Evolutionary conservation across 1,140 invertebrate species (phyloP).

Genomic region (Drosophila ohnishii): DNA sequence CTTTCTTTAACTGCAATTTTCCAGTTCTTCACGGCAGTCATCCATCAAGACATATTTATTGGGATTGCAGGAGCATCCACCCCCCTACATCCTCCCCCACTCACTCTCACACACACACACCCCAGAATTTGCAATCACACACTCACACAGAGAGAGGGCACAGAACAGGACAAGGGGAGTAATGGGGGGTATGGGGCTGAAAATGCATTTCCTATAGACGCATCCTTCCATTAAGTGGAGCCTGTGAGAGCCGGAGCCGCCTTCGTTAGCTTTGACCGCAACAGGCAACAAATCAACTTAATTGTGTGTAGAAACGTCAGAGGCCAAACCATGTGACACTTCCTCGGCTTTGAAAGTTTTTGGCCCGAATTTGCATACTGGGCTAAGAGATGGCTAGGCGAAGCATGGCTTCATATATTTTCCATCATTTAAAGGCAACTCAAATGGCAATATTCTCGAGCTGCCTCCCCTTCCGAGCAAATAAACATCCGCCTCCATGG

Average conservation of each 20-base stretch:
- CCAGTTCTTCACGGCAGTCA: conserved; percentile 1
- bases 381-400: conserved; percentile 5
- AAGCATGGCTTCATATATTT: conserved; percentile 25
- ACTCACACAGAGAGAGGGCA: neutral
- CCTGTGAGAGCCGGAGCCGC: conserved; percentile 34
- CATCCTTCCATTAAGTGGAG: conserved; percentile 48
- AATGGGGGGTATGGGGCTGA: neutral
- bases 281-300: conserved; percentile 73
- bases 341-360: conserved; percentile 53
- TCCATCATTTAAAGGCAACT: conserved; percentile 52
- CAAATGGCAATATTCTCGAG: conserved; percentile 50
- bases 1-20: neutral
- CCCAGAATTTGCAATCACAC: conserved; percentile 9
- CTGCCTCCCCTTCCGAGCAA: conserved; percentile 16
- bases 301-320: conserved; percentile 64
- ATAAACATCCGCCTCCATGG: conserved; percentile 64
- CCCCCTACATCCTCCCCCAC: neutral
- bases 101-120: neutral
- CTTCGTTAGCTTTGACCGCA: conserved; percentile 73
- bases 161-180: neutral
- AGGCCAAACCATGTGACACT: conserved; percentile 66
- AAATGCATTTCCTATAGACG: conserved; percentile 42
- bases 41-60: conserved; percentile 13
- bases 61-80: neutral
- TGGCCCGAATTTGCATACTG: conserved; percentile 57